phyloP scores from a whole-genome alignment of 2,888 invertebrate genomes.

The Parnassius apollo region DNA sequence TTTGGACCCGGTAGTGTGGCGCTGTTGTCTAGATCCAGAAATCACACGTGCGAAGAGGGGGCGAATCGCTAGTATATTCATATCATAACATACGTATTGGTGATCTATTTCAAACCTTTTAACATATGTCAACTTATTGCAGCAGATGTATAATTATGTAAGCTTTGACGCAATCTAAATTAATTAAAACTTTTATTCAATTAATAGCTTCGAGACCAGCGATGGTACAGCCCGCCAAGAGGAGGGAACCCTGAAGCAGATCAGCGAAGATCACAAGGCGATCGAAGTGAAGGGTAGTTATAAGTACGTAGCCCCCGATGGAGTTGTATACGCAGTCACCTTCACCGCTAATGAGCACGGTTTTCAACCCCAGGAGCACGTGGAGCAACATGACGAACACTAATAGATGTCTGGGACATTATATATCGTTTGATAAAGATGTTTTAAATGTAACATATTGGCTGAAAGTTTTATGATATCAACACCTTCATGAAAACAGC shows the following conservation, averaged over 20 bases:
- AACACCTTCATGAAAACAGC: not conserved
- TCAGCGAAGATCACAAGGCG: conserved; percentile 72
- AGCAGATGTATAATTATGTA: no score
- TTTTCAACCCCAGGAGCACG: conserved; percentile 74
- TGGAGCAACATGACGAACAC: conserved; percentile 51
- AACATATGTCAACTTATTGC: no score
- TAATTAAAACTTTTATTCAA: not conserved
- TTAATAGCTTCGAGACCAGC: conserved; percentile 70
- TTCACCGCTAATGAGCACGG: conserved; percentile 82
- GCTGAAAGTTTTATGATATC: not conserved
- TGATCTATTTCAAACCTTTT: no score
- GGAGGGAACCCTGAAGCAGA: conserved; percentile 75
- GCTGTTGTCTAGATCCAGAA: no score
- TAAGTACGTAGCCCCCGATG: conserved; percentile 78
- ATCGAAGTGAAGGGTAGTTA: conserved; percentile 77
- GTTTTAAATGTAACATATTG: not conserved
- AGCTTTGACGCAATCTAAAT: no score
- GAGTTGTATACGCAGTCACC: conserved; percentile 74
- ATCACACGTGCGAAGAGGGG: no score
- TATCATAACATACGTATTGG: no score
- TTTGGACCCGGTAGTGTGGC: no score
- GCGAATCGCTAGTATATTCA: no score
- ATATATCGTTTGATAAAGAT: conserved; percentile 5
- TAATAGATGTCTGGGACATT: conserved; percentile 13
- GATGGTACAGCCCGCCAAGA: conserved; percentile 77